Conservation (phyloP, 2,888 invertebrate genomes). For the Reticulitermes lucifugus region DNA sequence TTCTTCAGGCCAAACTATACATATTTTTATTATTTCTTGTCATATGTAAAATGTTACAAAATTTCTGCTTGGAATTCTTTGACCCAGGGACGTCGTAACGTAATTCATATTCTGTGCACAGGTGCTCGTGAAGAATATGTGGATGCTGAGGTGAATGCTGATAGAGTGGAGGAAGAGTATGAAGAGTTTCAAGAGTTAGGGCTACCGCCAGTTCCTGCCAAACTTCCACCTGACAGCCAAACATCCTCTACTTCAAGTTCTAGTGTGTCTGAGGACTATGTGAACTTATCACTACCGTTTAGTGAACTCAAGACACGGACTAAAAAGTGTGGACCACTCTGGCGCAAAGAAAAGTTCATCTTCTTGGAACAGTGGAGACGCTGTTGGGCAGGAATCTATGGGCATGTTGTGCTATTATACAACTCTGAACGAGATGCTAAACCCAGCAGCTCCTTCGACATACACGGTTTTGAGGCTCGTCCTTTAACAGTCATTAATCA, state of each 20-base stretch:
- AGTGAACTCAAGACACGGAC: constrained; percentile 46
- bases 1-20: too few relatives aligned
- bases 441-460: constrained; percentile 55
- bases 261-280: constrained; percentile 1
- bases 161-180: constrained; percentile 37
- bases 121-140: constrained; percentile 55
- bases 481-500: constrained; percentile 49
- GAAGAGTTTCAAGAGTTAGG: constrained; percentile 42
- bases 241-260: neutral
- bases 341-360: constrained; percentile 57
- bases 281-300: constrained; percentile 12
- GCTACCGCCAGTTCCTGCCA: neutral
- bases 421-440: constrained; percentile 56
- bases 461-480: constrained; percentile 57
- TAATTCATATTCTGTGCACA: neutral
- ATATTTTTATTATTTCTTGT: too few relatives aligned
- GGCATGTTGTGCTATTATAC: constrained; percentile 56
- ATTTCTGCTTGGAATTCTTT: too few relatives aligned
- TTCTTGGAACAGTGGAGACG: constrained; percentile 57
- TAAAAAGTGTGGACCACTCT: constrained; percentile 56
- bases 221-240: neutral
- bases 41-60: too few relatives aligned
- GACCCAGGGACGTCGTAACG: too few relatives aligned
- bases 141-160: constrained; percentile 52
- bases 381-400: constrained; percentile 57